phyloP scores from a whole-genome alignment of 2,888 invertebrate genomes.

The Sisyra terminalis region DNA sequence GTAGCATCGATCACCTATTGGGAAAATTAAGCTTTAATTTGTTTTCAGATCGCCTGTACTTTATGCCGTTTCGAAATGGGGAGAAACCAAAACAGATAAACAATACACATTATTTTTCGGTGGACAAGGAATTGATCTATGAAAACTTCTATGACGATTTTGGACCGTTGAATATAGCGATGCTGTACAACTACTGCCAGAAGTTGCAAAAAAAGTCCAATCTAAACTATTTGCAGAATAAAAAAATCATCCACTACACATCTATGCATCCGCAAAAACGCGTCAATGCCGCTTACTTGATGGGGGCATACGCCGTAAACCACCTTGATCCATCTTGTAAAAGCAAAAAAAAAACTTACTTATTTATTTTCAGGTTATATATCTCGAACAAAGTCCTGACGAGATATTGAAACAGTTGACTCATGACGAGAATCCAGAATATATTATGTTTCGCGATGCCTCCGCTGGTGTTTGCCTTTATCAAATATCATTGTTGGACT shows the following conservation, averaged over 20 bases:
- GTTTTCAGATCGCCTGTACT: slow-evolving; percentile 74
- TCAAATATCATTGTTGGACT: slow-evolving; percentile 76
- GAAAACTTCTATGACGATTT: slow-evolving; percentile 95
- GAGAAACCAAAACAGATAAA: slow-evolving; percentile 62
- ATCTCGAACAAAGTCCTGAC: slow-evolving; percentile 68
- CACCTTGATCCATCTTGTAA: no score
- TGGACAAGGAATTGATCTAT: slow-evolving; percentile 80
- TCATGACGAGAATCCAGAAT: slow-evolving; percentile 48
- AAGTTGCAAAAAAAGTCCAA: slow-evolving; percentile 64
- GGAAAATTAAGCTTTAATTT: no score
- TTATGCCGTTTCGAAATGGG: slow-evolving; percentile 66
- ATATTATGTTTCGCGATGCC: slow-evolving; percentile 68
- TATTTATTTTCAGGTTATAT: slow-evolving; percentile 55
- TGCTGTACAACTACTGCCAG: slow-evolving; percentile 81
- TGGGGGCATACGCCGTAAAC: slow-evolving; percentile 78
- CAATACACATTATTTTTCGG: slow-evolving; percentile 75
- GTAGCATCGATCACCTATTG: no score
- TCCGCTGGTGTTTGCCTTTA: slow-evolving; percentile 79
- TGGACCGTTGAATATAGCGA: slow-evolving; percentile 90
- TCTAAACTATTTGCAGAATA: slow-evolving; percentile 47
- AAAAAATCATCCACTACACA: slow-evolving; percentile 84
- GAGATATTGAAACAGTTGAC: slow-evolving; percentile 65
- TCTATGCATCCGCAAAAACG: slow-evolving; percentile 69
- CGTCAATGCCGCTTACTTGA: slow-evolving; percentile 89
- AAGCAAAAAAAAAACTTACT: no score